Conservation (phyloP, 2,888 invertebrate species). For the Mayetiola destructor region DNA sequence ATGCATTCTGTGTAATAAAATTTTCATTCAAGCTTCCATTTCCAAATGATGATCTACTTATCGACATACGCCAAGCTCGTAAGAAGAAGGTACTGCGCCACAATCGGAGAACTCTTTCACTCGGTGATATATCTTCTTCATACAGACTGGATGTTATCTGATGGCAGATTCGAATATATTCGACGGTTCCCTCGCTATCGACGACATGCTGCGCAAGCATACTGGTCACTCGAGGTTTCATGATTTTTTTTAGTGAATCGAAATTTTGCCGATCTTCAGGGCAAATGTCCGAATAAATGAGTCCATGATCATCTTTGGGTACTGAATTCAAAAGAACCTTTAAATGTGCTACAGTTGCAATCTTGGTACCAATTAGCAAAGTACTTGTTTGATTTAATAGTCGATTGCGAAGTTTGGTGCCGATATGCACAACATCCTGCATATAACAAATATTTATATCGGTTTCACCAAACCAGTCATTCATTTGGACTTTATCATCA, state of each 20-base stretch:
- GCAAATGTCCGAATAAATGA: background rate
- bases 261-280: background rate
- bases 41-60: too few species aligned
- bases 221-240: background rate
- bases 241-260: background rate
- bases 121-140: background rate
- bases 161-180: background rate
- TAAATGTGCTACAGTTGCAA: background rate
- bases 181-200: background rate
- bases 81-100: background rate
- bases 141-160: background rate
- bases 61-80: background rate
- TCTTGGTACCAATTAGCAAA: background rate
- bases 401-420: background rate
- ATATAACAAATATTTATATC: background rate
- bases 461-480: background rate
- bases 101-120: background rate
- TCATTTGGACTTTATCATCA: background rate
- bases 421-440: background rate
- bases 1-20: background rate
- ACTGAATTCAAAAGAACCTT: background rate
- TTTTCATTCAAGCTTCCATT: too few species aligned
- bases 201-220: background rate
- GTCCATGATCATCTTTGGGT: background rate
- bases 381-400: background rate